Conservation (phyloP, 2,888 invertebrate genomes). For the Ectemnius continuus region DNA sequence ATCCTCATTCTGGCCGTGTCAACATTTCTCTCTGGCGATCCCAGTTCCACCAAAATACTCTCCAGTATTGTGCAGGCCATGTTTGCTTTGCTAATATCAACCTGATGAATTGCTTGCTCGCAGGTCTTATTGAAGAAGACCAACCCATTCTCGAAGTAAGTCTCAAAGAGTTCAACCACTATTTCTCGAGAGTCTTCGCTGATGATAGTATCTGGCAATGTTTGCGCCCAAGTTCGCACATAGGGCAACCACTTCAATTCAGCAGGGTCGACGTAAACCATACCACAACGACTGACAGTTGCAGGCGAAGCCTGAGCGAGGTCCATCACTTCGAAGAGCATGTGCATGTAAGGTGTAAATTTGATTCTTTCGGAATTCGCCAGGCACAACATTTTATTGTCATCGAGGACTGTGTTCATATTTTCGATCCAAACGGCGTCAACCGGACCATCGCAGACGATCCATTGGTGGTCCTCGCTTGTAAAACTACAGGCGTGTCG, state of each 20-base stretch:
- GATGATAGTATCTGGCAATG: conserved; percentile 79
- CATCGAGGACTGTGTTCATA: conserved; percentile 94
- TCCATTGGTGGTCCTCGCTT: conserved; percentile 91
- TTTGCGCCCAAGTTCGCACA: conserved; percentile 87
- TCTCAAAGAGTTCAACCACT: conserved; percentile 82
- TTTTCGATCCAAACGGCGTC: conserved; percentile 97
- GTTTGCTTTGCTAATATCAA: conserved; percentile 89
- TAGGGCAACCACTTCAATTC: conserved; percentile 90
- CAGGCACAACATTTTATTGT: conserved; percentile 95
- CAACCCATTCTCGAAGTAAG: conserved; percentile 84
- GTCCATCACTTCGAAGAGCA: conserved; percentile 90
- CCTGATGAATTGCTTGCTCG: conserved; percentile 87
- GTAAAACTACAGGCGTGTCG: conserved; percentile 81
- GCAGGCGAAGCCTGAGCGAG: conserved; percentile 94
- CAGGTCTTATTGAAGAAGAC: conserved; percentile 85
- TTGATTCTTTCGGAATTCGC: conserved; percentile 95
- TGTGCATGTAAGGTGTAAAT: conserved; percentile 91
- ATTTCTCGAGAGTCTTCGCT: conserved; percentile 76
- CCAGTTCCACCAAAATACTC: conserved; percentile 84
- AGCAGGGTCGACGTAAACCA: conserved; percentile 93
- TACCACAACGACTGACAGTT: conserved; percentile 88
- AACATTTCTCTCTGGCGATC: conserved; percentile 82
- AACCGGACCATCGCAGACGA: conserved; percentile 94
- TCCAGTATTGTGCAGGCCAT: conserved; percentile 87
- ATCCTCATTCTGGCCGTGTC: conserved; percentile 80